Base-by-base conservation (phyloP, 2,797 vertebrate genomes). In the Sebastes paucispinis region DNA sequence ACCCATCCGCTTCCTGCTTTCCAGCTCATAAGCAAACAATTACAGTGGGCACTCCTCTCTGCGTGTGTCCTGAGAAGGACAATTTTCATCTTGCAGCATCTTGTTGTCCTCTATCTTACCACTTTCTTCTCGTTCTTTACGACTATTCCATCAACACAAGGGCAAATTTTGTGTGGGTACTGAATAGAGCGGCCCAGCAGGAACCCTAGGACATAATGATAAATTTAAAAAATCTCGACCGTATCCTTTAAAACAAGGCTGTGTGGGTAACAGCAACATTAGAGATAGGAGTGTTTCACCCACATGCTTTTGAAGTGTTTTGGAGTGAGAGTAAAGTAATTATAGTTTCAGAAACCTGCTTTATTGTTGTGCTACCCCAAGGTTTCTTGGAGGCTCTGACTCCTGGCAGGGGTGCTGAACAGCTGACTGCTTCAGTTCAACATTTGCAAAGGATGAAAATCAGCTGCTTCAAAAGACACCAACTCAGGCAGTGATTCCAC, bases 71-170 rank as follows among this genome's bases (percentile, higher is more conserved):
- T 69, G 64, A 80, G 80, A 92, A 91, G 91, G 80, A 89, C 83
- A 83, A 91, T 95, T 89, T 91, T 77, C 86, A 87, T 71, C 80
- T 90, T 86, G 85, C 75, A 88, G 80, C 57, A 47, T 90, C 83
- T 84, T 73, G 78, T 73, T 78, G 71, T 86, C 65, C 68, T 90
- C 32, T 36, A 73, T 89, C 81, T 88, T 81, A 34, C 34, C 57
- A 52, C 73, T 68, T 22, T 27, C 39, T 82, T 87, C 43, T 55
- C 47, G 76, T 82, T 82, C 72, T 75, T 79, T 77, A 67, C 63
- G 82, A 77, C 72, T 79, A 57, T 82, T 87, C 66, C 72, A 79
- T 84, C 76, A 82, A 80, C 57, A 71, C 36, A 34, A 75, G 57
- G 34, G 65, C 52, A 70, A 79, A 84, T 91, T 91, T 87, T 88